phyloP scores from a whole-genome alignment of 2,888 invertebrate species.

The Cheilosia grossa region DNA sequence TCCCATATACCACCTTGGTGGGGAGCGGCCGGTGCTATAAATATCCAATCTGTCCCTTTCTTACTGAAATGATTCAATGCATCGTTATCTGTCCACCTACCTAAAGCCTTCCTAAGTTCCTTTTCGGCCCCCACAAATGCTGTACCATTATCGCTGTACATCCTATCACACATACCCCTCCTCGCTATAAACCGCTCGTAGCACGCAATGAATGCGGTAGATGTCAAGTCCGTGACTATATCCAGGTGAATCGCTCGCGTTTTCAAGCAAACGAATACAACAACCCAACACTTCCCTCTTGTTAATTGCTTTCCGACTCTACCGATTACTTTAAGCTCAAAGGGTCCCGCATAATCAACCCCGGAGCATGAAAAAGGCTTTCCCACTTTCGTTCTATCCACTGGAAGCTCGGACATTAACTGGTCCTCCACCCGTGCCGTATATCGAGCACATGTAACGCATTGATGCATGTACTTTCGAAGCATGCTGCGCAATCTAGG shows the following conservation, averaged over 20 bases:
- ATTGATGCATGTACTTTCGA: background rate
- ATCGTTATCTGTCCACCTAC: background rate
- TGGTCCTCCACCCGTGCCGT: background rate
- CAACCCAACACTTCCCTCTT: too few relatives aligned
- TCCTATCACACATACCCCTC: slow-evolving; percentile 35
- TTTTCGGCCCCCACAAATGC: slow-evolving; percentile 33
- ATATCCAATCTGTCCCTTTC: background rate
- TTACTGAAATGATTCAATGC: background rate
- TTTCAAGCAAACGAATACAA: too few relatives aligned
- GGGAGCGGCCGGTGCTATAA: slow-evolving; percentile 33
- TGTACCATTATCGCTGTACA: slow-evolving; percentile 51
- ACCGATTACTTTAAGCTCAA: too few relatives aligned
- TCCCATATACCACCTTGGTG: slow-evolving; percentile 66
- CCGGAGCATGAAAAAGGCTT: slow-evolving; percentile 34
- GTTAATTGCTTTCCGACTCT: too few relatives aligned
- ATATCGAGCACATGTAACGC: background rate
- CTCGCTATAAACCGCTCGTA: slow-evolving; percentile 39
- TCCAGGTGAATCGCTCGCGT: background rate
- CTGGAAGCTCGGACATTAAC: slow-evolving; percentile 30
- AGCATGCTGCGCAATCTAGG: background rate
- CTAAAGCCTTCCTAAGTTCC: slow-evolving; percentile 1
- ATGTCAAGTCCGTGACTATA: background rate
- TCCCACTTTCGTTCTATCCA: slow-evolving; percentile 27
- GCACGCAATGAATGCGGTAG: background rate
- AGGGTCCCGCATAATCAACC: slow-evolving; percentile 33